Evolutionary conservation across 2,888 invertebrate species (phyloP), one percentile per base, ranked within the genome.

Genomic region (Mythimna lalbum): DNA sequence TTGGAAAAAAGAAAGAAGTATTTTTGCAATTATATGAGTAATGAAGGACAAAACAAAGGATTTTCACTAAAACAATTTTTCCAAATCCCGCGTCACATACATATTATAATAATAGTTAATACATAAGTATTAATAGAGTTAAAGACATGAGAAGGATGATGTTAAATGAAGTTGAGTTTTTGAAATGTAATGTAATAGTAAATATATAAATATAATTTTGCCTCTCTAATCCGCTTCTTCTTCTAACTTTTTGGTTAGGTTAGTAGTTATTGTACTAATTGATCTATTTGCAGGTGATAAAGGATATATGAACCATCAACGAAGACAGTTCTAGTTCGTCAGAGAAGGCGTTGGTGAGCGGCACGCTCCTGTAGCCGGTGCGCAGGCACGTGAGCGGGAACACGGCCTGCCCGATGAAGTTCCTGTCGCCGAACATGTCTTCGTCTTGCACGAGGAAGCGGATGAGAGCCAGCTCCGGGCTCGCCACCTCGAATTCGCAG

Each of bases 351-450:
- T 99, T 99, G 82, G 97, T 98, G 70, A 99, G 96, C 14, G 98
- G 98, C 21, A 99, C 97, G 91, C 99, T 99, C 69, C 99, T 97
- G 93, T 98, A 99, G 0, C 99, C 99, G 73, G 97, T 97, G 68
- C 98, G 96, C 43, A 98, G 94, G 88, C 98, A 98, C 69, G 96
- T 97, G 84, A 99, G 96, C 0, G 99, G 99, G 95, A 97, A 99
- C 17, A 98, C 98, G 53, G 99, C 98, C 95, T 99, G 99, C 0
- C 99, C 99, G 76, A 99, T 98, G 92, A 99, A 99, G 95, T 99
- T 99, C 17, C 98, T 98, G 88, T 99, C 99, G 0, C 99, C 99
- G 94, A 99, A 99, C 96, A 99, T 98, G 90, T 99, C 99, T 92
- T 99, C 99, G 92, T 99, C 99, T 93, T 98, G 98, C 0, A 99